Base-by-base conservation (phyloP, 2,888 invertebrate species). In the Dromius quadrimaculatus region DNA sequence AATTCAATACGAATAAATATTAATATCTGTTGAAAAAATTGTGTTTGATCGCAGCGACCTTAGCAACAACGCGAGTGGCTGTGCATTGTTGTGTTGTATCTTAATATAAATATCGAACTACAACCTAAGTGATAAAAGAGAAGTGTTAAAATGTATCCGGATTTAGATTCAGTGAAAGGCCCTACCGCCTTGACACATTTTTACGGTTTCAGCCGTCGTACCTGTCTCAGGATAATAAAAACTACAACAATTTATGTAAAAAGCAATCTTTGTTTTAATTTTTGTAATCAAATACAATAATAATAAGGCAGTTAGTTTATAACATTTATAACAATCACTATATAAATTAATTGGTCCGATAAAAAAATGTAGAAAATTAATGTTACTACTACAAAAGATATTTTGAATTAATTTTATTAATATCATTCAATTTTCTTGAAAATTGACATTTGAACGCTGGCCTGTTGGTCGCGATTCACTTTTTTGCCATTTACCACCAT, bases 401-500 rank as follows among this genome's bases (percentile, higher is more conserved):
- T 45, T 23, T 41, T 57, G 41, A 50, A 41, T 70, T 13, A 43
- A 17, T 9, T 19, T 59, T 32, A 59, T 32, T 61, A 62, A 45
- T 61, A 61, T 69, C 79, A 87, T 78, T 86, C 85, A 72, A 83
- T 85, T 79, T 89, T 90, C 77, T 88, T 89, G 17, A 88, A 88
- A 75, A 89, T 89, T 1, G 88, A 87, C 73, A 90, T 86, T 74
- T 87, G 85, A 2, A 89, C 88, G 75, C 87, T 85, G 0, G 90
- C 91, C 79, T 87, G 87, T 76, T 89, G 87, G 74, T 88, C 86
- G 61, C 85, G 84, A n/a, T 87, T 86, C n/a, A 90, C 83, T 75
- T 90, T 89, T 77, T 89, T 89, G 0, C 92, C 91, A 79, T 94
- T 94, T 43, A 94, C 88, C 8, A 92, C 87, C 76, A 94, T 81